Conservation (phyloP, 2,113 vertebrate species). For the Lamprotornis superbus region DNA sequence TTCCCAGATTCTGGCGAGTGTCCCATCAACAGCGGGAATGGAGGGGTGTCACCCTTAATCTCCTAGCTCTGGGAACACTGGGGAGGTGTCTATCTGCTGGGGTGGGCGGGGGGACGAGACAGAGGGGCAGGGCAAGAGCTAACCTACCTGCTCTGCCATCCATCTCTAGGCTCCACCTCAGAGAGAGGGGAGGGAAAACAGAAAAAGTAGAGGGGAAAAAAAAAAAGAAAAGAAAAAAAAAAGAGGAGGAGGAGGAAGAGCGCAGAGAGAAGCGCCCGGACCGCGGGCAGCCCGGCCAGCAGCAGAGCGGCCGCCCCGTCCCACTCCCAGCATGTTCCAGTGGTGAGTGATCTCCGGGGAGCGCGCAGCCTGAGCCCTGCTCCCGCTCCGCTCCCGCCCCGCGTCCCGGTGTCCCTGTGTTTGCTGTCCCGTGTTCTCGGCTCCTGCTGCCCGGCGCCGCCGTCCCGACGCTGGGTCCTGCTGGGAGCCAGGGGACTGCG, state of each 20-base stretch:
- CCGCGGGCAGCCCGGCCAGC: conserved; percentile 31
- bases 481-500: not conserved
- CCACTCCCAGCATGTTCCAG: conserved; percentile 70
- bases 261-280: conserved; percentile 30
- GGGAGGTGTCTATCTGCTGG: not conserved
- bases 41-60: not conserved
- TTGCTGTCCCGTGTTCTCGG: not conserved
- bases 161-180: conserved; percentile 49
- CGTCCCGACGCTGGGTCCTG: not conserved
- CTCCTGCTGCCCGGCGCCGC: not conserved
- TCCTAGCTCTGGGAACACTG: not conserved
- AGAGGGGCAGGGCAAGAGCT: conserved; percentile 49
- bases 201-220: not conserved
- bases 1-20: not conserved
- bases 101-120: too few relatives aligned
- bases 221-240: not conserved
- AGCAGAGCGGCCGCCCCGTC: conserved; percentile 10
- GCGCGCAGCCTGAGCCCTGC: not conserved
- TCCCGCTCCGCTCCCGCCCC: not conserved
- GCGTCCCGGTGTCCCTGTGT: not conserved
- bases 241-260: not conserved
- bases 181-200: conserved; percentile 8
- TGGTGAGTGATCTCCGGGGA: conserved; percentile 63
- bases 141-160: conserved; percentile 54
- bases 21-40: not conserved